Evolutionary conservation across 2,797 vertebrate species (phyloP), one percentile per base, ranked within the genome.

Genomic region (Rhinoraja longicauda): DNA sequence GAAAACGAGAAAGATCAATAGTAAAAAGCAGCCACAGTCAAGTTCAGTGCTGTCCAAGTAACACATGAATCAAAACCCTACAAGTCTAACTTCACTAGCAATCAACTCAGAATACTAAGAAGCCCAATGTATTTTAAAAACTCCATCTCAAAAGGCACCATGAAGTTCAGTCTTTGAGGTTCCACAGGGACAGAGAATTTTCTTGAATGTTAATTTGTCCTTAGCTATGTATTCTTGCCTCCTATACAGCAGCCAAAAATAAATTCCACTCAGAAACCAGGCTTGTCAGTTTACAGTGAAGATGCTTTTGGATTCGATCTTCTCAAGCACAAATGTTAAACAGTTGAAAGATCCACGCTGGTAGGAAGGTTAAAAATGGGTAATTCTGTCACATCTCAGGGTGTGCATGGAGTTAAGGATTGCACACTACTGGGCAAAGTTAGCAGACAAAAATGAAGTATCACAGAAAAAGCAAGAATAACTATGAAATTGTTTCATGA

Each of bases 341-440:
- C 29, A 64, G 59, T 13, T 57, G 79, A 57, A 57, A 82, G 26
- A 59, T 29, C 81, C 29, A 29, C 6, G 45, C 81, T 26, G 45
- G 21, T 57, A 17, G 15, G 4, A 12, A 1, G 7, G n/a, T 64
- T n/a, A 17, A n/a, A 88, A 21, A 67, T 36, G 13, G 10, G 64
- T n/a, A 88, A 88, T 64, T 64, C 59, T 88, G 64, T n/a, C 26
- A 62, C 4, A 8, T 67, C 6, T 5, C 15, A 64, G 19, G 36
- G 6, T 36, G 36, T 64, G 32, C 88, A 8, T 10, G 67, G 45
- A 45, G 45, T 62, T 88, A 64, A 88, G 59, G 29, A 67, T 64
- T 88, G 84, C 15, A 88, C 21, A 88, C 59, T 7, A 36, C 82
- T 88, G 67, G 84, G 84, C 17, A 88, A 88, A 86, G 62, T 86